Base-by-base conservation (phyloP, 2,888 invertebrate genomes). In the Gasteruption jaculator region DNA sequence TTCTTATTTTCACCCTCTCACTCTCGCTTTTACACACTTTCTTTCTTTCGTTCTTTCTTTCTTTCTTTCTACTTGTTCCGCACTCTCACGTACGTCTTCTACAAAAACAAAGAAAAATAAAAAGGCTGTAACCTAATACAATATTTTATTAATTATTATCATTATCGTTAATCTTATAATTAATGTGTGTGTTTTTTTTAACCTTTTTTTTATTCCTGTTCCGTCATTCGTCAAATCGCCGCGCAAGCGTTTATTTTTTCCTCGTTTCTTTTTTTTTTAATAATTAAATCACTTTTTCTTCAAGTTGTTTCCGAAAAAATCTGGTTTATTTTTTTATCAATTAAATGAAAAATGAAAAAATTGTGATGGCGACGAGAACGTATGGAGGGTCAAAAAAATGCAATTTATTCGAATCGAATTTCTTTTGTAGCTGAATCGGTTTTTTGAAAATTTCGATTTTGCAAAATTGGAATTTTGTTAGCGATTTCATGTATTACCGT, bases 61-160 rank as follows among this genome's bases (percentile, higher is more conserved):
- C 46, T 35, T 34, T 43, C 45, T 36, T 32, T 46, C 44, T 41
- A 34, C 41, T 40, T 12, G 33, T 12, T 39, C 24, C 16, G 10
- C 7, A 22, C 32, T 38, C 27, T 5, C 41, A 12, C 38, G 22
- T 33, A 16, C 55, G 54, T 48, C 39, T 48, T 47, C 53, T 59
- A 58, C 49, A 46, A 53, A 46, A 46, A 55, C 46, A 37, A 38
- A 31, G 53, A 46, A 53, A 46, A 46, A 55, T 46, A 37, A 38
- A 31, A 54, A 58, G 52, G 55, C 46, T 52, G 55, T 58, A 57
- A 48, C 48, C 57, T 57, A 63, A 58, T 53, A 56, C 58, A 54
- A 58, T 56, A 54, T 48, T 56, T 54, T 50, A 52, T 54, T 51
- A 56, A 46, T 43, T 47, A 48, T 47, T 41, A 36, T 37, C 43